Evolutionary conservation across 1,140 invertebrate genomes (phyloP), one percentile per base, ranked within the genome.

Genomic region (Drosophila bipectinata): DNA sequence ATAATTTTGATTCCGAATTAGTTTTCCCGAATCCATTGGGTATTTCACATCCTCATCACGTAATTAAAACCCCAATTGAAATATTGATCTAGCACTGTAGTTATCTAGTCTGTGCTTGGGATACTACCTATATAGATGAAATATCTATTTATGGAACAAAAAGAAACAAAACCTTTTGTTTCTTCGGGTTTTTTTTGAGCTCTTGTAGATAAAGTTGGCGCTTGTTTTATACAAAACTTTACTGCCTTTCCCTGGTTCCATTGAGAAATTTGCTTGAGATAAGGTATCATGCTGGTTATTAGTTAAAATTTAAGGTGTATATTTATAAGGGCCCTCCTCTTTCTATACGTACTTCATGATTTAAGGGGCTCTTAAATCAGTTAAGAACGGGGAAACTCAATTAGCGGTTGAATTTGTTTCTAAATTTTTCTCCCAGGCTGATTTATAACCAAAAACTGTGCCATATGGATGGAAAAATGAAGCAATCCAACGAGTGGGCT

Each of bases 31-130:
- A 56, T 63, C 41, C 26, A 18, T 3, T 3, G 47, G 60, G 47
- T 44, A 48, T 57, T 75, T 54, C 47, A 41, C 53, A 75, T 10
- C n/a, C 32, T 53, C 44, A 53, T 58, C 72, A 75, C 71, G 72
- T 74, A 49, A 52, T 10, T 12, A 39, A 15, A 9, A 12, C 3
- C 15, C 4, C 8, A 9, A 45, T 32, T 56, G 30, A 48, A 12
- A 57, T 21, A 28, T 28, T 21, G 21, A 21, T 8, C 28, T 14
- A 44, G 1, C n/a, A 28, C 26, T 41, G 48, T 37, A 66, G 62
- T 41, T 67, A 51, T 64, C 45, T 51, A 26, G 34, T 44, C 41
- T 15, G 6, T n/a, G 14, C 3, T 15, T 10, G 10, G 41, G 41
- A 44, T 44, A 44, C 6, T n/a, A 6, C 28, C 4, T 4, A 8